phyloP scores from a whole-genome alignment of 2,888 invertebrate species.

The Philhelius pedissequus region DNA sequence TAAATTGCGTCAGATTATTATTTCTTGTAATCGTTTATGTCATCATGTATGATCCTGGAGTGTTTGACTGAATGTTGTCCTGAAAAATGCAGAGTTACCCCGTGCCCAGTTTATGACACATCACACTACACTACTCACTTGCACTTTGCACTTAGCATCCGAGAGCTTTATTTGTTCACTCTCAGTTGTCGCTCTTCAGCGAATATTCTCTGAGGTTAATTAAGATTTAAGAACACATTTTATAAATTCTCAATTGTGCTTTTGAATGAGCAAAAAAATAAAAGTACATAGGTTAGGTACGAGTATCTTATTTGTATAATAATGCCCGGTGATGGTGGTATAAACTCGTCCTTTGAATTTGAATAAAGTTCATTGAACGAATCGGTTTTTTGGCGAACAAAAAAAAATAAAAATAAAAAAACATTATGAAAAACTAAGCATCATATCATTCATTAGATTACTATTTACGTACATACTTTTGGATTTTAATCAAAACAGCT shows the following conservation, averaged over 20 bases:
- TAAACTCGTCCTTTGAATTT: not conserved
- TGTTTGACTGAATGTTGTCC: not conserved
- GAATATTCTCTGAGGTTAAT: not conserved
- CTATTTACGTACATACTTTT: too few relatives aligned
- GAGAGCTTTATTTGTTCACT: not conserved
- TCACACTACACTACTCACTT: too few relatives aligned
- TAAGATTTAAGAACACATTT: not conserved
- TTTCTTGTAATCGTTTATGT: not conserved
- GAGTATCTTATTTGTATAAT: not conserved
- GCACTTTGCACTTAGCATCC: too few relatives aligned
- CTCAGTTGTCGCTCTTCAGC: not conserved
- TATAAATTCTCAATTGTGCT: not conserved
- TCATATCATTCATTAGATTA: not conserved
- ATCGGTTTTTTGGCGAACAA: too few relatives aligned
- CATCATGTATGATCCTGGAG: not conserved
- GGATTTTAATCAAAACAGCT: not conserved
- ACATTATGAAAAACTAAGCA: too few relatives aligned
- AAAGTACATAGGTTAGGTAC: too few relatives aligned
- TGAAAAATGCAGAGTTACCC: too few relatives aligned
- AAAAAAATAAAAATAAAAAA: too few relatives aligned
- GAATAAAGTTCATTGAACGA: not conserved
- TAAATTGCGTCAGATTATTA: not conserved
- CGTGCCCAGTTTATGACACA: too few relatives aligned
- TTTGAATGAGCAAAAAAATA: not conserved
- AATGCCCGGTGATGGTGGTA: not conserved